Evolutionary conservation across 2,113 vertebrate species (phyloP), one percentile per base, ranked within the genome.

Genomic region (Seriola dumerili): DNA sequence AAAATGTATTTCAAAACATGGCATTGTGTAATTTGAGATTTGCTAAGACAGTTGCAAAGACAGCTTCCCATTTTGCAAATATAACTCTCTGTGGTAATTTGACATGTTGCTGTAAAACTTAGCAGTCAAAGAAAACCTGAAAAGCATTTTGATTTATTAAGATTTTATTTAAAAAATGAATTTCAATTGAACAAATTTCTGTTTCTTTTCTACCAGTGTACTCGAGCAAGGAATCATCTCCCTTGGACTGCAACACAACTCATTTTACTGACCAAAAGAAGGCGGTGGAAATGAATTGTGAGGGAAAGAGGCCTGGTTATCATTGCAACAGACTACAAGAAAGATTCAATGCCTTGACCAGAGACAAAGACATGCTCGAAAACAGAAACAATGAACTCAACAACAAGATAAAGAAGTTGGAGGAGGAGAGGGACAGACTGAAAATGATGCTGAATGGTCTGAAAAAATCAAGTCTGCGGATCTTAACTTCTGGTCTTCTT

Each of bases 331-430:
- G 5, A 4, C 13, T 71, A 10, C 69, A 75, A 42, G 44, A 85
- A 9, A 57, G 3, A 46, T 12, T 85, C 69, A 81, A 62, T 1
- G 13, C 42, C 23, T 64, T 88, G 78, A 73, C 58, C 6, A 23
- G 6, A 55, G 59, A 81, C 1, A 78, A 0, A 17, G 25, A n/a
- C 11, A 3, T 3, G 54, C 59, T 71, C 4, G 8, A 55, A 74
- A 64, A 81, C 40, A 11, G 0, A 65, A 78, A 44, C 44, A 48
- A 0, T 38, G 14, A 55, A 13, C 86, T 88, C 50, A 69, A 0
- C 25, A 70, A 68, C 69, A 29, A 0, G 48, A 17, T 77, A 17
- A 44, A 4, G 52, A 2, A 7, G 0, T 0, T 76, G 17, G 6
- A n/a, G 50, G 34, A 71, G 12, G 72, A 67, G 36, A 61, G 5